These are phyloP conservation scores for Zenarchopterus dispar DNA, from an alignment of 2,797 vertebrate genomes.

Conservation along the genomic window DNA sequence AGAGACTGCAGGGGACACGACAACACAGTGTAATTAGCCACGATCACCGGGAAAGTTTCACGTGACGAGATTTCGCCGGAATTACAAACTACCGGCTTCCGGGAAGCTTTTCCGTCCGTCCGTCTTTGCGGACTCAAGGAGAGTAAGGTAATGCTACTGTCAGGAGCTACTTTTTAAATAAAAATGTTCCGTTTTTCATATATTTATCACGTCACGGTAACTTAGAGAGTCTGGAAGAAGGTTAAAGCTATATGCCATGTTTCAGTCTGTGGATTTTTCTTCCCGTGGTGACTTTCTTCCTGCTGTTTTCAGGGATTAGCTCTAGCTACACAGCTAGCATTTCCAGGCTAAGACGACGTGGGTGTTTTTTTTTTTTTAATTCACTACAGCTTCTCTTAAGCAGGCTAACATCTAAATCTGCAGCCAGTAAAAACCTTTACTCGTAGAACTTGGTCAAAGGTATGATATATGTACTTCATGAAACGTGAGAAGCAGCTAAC, in stretches of 20 bases:
- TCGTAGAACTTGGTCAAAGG: not conserved
- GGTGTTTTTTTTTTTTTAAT: conserved; percentile 78
- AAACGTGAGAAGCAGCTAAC: rapidly evolving
- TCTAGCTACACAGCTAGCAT: conserved; percentile 61
- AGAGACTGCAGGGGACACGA: too few species aligned
- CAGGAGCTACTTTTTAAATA: conserved; percentile 24
- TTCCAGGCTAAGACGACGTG: conserved; percentile 65
- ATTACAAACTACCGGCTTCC: conserved; percentile 86
- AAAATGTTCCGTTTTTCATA: conserved; percentile 45
- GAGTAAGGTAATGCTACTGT: conserved; percentile 86
- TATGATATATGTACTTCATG: not conserved
- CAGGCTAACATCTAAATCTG: conserved; percentile 14
- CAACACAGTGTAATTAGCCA: not conserved
- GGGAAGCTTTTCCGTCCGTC: conserved; percentile 90
- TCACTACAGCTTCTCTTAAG: conserved; percentile 46
- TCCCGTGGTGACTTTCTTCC: conserved; percentile 50
- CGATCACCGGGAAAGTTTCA: conserved; percentile 50
- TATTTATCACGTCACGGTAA: conserved; percentile 33
- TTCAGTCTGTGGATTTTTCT: not conserved
- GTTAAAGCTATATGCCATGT: not conserved
- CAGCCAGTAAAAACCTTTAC: rapidly evolving
- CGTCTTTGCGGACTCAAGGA: conserved; percentile 93
- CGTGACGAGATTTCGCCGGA: conserved; percentile 80
- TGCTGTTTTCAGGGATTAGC: conserved; percentile 77
- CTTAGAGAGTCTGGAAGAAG: rapidly evolving